phyloP scores from a whole-genome alignment of 2,113 vertebrate species.

The Danio rerio region GRCz12tu NC_133177.1:44905501-44906000 shows the following conservation, averaged over 20 bases:
- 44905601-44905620: constrained; percentile 50
- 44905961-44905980: constrained; percentile 43
- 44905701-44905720: not conserved
- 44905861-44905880: not conserved
- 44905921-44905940: constrained; percentile 58
- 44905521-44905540: constrained; percentile 30
- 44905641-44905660: constrained; percentile 44
- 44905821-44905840: constrained; percentile 73
- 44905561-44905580: constrained; percentile 39
- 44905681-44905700: constrained; percentile 55
- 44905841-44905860: constrained; percentile 60
- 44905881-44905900: constrained; percentile 7
- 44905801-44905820: constrained; percentile 61
- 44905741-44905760: not conserved
- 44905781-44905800: constrained; percentile 51
- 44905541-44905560: constrained; percentile 36
- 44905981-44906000: constrained; percentile 42
- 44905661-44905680: constrained; percentile 56
- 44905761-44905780: constrained; percentile 29
- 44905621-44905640: constrained; percentile 25
- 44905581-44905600: constrained; percentile 55
- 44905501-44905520: constrained; percentile 31
- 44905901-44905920: constrained; percentile 36
- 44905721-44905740: not conserved
- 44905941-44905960: constrained; percentile 55